Percentiles rank a stretch among this genome's conserved stretches.
Evolutionary conservation across 2,797 vertebrate genomes (phyloP).

Genomic region (Darevskia mixta): DNA sequence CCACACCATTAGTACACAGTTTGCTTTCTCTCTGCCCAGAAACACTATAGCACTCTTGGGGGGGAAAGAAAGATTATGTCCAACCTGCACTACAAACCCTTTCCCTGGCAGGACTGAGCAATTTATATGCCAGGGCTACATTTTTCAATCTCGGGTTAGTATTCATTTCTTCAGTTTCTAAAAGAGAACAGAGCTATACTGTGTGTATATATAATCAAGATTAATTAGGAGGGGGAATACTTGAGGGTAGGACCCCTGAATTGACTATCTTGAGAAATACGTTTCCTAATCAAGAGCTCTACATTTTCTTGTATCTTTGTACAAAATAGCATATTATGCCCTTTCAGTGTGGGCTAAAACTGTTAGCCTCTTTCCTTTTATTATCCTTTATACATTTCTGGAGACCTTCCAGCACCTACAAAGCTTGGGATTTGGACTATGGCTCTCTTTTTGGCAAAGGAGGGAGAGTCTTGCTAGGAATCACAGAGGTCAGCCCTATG

Average conservation of each 20-base stretch:
- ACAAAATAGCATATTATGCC: background rate
- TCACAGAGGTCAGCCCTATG: background rate
- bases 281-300: background rate
- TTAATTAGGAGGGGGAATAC: background rate
- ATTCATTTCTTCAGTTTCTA: constrained; percentile 20
- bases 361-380: background rate
- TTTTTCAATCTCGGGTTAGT: constrained; percentile 29
- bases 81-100: constrained; percentile 21
- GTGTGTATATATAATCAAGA: constrained; percentile 30
- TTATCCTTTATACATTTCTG: background rate
- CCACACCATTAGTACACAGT: constrained; percentile 14
- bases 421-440: background rate
- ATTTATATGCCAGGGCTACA: constrained; percentile 38
- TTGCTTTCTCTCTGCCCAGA: constrained; percentile 27
- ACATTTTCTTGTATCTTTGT: background rate
- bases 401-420: background rate
- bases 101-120: constrained; percentile 13
- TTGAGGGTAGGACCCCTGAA: background rate
- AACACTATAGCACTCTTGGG: constrained; percentile 22
- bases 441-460: background rate
- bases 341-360: background rate
- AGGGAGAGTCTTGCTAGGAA: background rate
- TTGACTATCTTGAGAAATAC: background rate
- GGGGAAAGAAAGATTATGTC: constrained; percentile 32
- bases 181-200: constrained; percentile 34